Base-by-base conservation (phyloP, 2,888 invertebrate genomes). In the Plagodis dolabraria region DNA sequence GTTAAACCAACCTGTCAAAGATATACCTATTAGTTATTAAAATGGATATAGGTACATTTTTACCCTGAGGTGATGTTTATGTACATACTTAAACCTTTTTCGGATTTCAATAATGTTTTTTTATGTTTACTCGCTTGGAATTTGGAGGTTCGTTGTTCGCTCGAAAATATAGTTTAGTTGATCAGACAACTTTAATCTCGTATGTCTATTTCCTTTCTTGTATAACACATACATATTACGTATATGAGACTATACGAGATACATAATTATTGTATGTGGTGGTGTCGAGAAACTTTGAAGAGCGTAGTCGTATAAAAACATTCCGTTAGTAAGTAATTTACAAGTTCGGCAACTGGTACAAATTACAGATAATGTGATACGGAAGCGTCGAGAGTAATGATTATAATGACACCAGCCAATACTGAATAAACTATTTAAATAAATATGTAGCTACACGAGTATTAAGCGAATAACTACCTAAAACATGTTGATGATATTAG, bases 291-390 rank as follows among this genome's bases (percentile, higher is more conserved):
- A 72, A 65, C 64, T 67, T 71, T 60, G 54, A 57, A 64, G 64
- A 70, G 64, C 59, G 11, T 48, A 42, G 36, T 36, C 43, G 46
- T 49, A 67, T 57, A 70, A 76, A 75, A 76, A 70, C 62, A 68
- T 65, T 71, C 81, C 79, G 84, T 84, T 83, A 80, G 62, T 60
- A 36, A 67, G 69, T 64, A 75, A 80, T 76, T 80, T 72, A 75
- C 71, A 72, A 67, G 68, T 71, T 65, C 58, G 61, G 57, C 65
- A 70, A 67, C 65, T 59, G 70, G 68, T 53, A 52, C 65, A 71
- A 72, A 70, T 68, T 71, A 70, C 57, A 70, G 56, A 65, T 60
- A 62, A 67, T 69, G 57, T 58, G 68, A 77, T 70, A 76, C 77
- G 80, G 79, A 83, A 82, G 75, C 67, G 47, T 46, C 50, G 51